Evolutionary conservation across 2,797 vertebrate species (phyloP), one percentile per base, ranked within the genome.

Genomic region (Cephalopachus bancanus): DNA sequence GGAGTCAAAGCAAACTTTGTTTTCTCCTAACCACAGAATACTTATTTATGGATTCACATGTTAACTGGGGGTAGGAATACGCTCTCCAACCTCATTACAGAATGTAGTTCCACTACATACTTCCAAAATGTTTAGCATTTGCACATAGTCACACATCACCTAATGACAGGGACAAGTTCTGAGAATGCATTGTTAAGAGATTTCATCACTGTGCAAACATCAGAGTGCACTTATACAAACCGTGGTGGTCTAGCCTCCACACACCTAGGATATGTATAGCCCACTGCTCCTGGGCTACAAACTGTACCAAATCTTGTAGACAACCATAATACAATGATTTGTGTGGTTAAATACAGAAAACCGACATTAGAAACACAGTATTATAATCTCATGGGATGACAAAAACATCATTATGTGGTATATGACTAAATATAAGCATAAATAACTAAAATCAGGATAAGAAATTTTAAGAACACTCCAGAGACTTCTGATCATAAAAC

Each of bases 101-200:
- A 5, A 87, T 86, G 26, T 1, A 60, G 57, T 72, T 83, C 26
- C 37, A 76, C 16, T 75, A n/a, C 26, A 81, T 71, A 71, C 57
- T 95, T 94, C 83, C 15, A 83, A 24, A 83, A 83, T 53, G 79
- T 81, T 9, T 22, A 89, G 62, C 85, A 51, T 75, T 74, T 79
- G 49, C 71, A 74, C 75, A 60, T 16, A 57, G 20, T 57, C 53
- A 57, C 12, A 30, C 11, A n/a, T 57, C 67, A 37, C 9, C 51
- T 75, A 51, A 51, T 49, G 24, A 74, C 53, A 33, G 30, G 76
- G 53, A 57, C 22, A 57, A 20, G 10, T 57, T n/a, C 30, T 57
- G 53, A 79, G 76, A 79, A 79, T 14, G 76, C 53, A 33, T 57
- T 55, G 22, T 7, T 14, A 57, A 30, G 76, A 20, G 11, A 57